phyloP scores from a whole-genome alignment of 2,113 vertebrate species.

The mouse (Mus musculus) region GRCm39 chr5:19810501-19811000 shows the following conservation, averaged over 20 bases:
- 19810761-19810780: background rate
- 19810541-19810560: background rate
- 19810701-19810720: background rate
- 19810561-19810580: background rate
- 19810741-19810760: background rate
- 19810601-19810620: background rate
- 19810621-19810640: background rate
- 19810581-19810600: background rate
- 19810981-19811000: background rate
- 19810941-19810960: slow-evolving; percentile 24
- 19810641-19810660: background rate
- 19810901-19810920: background rate
- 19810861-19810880: background rate
- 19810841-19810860: background rate
- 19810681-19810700: background rate
- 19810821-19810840: background rate
- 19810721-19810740: background rate
- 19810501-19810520: background rate
- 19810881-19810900: background rate
- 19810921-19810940: slow-evolving; percentile 35
- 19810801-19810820: background rate
- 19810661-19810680: background rate
- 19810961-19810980: slow-evolving; percentile 26
- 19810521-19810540: background rate
- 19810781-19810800: slow-evolving; percentile 2